phyloP scores from a whole-genome alignment of 2,113 vertebrate species.

The Cygnus atratus region DNA sequence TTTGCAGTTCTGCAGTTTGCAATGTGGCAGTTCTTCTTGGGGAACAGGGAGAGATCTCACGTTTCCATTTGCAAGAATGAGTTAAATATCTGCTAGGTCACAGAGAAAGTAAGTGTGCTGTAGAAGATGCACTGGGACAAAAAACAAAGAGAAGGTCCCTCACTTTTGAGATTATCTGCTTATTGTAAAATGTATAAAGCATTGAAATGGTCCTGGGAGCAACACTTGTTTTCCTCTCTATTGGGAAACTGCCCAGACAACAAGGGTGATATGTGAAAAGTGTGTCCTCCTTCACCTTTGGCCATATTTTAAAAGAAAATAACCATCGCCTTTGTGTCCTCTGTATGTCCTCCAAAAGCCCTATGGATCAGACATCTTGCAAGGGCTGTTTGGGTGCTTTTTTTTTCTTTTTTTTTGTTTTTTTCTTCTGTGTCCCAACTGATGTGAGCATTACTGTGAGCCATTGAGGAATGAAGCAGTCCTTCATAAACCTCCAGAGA shows the following conservation, averaged over 20 bases:
- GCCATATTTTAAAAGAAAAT: not conserved
- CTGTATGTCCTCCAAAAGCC: not conserved
- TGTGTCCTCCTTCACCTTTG: not conserved
- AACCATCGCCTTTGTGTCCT: not conserved
- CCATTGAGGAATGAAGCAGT: not conserved
- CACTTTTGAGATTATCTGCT: not conserved
- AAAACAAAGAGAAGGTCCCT: not conserved
- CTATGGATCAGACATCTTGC: not conserved
- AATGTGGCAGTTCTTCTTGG: not conserved
- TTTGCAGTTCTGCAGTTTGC: not conserved
- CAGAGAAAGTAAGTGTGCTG: accelerated
- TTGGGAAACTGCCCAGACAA: not conserved
- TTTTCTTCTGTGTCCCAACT: not conserved
- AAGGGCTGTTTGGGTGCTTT: not conserved
- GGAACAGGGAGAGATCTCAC: not conserved
- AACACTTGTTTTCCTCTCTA: not conserved
- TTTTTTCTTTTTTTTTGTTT: too few relatives aligned
- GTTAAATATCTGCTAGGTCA: not conserved
- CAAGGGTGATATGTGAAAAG: not conserved
- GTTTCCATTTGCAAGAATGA: not conserved
- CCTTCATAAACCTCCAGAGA: not conserved
- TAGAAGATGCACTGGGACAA: not conserved
- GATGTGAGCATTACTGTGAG: not conserved
- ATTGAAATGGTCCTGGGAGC: not conserved
- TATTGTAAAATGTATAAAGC: not conserved